Evolutionary conservation across 1,140 invertebrate species (phyloP), one percentile per base, ranked within the genome.

Genomic region (Arion vulgaris): DNA sequence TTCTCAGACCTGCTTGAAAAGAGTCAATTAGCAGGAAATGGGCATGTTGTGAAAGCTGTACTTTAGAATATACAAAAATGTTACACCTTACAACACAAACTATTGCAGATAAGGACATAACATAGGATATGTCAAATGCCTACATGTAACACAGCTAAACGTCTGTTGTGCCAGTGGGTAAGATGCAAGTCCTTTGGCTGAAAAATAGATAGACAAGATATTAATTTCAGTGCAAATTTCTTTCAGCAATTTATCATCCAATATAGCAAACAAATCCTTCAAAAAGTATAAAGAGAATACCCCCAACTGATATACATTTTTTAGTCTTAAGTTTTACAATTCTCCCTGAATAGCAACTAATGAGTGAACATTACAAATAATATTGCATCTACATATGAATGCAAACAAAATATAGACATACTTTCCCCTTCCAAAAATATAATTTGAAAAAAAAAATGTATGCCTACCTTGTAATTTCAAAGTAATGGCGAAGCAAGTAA

Each of bases 71-170:
- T 26, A 73, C 36, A 26, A 45, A 39, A 17, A 73, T 73, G 13
- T 1, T 39, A 41, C 9, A 41, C 71, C n/a, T 75, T 34, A 32
- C 73, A 75, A 53, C 49, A 49, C 26, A 23, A 38, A 73, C n/a
- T 57, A 57, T 23, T 57, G 53, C 19, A 57, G 7, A 57, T 57
- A 57, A 57, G 19, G 53, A 73, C 1, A 26, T 41, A 71, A 71
- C 32, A 11, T 32, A 71, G 26, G 53, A 71, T 71, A 71, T 45
- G 28, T 45, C 62, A 80, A 66, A 80, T 71, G 78, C 80, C 71
- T 74, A 81, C 80, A 81, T 81, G 80, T 81, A 34, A 81, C 80
- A 81, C 80, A 81, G 71, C 80, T 81, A 74, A 53, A 81, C 5
- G 80, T 81, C 71, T 81, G 80, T 74, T 81, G 80, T 41, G 80